A percentile compares a stretch with the other conserved stretches of the same genome.
Conservation (phyloP, 2,113 vertebrate genomes). For the Bettongia penicillata region DNA sequence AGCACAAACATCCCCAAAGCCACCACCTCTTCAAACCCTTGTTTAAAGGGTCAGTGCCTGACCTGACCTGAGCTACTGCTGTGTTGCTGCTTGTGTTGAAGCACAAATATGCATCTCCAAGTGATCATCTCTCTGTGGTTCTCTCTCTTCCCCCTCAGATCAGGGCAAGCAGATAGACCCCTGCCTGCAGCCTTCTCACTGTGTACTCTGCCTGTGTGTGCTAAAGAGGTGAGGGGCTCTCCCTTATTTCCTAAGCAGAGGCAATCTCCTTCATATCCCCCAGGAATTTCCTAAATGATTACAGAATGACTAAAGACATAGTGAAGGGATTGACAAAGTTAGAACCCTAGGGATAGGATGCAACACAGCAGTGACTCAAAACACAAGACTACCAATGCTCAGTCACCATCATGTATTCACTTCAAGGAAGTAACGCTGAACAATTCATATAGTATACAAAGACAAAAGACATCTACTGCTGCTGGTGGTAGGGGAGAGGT, state of each 20-base stretch:
- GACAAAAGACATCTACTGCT: slow-evolving; percentile 28
- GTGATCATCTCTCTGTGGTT: background rate
- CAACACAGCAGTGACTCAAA: slow-evolving; percentile 53
- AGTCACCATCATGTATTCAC: slow-evolving; percentile 16
- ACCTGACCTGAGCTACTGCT: background rate
- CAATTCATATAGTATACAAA: background rate
- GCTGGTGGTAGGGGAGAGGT: background rate
- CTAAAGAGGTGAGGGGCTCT: background rate
- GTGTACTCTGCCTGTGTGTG: background rate
- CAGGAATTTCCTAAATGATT: background rate
- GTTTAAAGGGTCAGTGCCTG: background rate
- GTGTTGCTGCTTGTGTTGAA: background rate
- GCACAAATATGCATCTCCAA: background rate
- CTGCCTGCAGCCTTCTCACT: background rate
- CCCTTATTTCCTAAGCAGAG: background rate
- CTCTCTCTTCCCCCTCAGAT: background rate
- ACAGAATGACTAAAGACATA: slow-evolving; percentile 29
- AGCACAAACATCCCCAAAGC: background rate
- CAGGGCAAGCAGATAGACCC: background rate
- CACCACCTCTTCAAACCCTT: background rate
- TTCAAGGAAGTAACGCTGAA: slow-evolving; percentile 22
- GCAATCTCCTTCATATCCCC: background rate
- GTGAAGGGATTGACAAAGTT: background rate
- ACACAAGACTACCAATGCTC: slow-evolving; percentile 51
- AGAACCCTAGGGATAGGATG: background rate